phyloP scores from a whole-genome alignment of 2,113 vertebrate genomes.

The Pterocles gutturalis region DNA sequence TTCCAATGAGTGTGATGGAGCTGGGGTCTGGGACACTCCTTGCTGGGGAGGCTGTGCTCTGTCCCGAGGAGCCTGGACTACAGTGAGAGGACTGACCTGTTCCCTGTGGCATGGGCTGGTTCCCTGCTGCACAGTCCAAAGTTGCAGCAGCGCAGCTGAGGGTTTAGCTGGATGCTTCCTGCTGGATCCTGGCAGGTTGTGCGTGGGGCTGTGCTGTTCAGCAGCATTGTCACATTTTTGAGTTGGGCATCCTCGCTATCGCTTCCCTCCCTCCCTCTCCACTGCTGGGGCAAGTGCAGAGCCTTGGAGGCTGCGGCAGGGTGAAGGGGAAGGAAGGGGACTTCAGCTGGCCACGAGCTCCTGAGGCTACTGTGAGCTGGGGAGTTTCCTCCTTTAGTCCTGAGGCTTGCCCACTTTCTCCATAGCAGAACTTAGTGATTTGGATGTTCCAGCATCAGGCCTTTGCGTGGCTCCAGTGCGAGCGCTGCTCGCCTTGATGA shows the following conservation, averaged over 20 bases:
- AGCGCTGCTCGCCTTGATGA: constrained; percentile 36
- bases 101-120: not conserved
- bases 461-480: not conserved
- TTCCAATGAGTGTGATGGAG: not conserved
- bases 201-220: not conserved
- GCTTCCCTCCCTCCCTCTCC: not conserved
- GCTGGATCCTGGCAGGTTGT: not conserved
- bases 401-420: not conserved
- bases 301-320: not conserved
- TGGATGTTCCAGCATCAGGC: constrained; percentile 19
- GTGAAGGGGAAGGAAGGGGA: not conserved
- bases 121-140: fast-evolving
- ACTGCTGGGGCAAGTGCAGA: not conserved
- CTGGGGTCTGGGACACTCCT: not conserved
- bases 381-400: not conserved
- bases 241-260: not conserved
- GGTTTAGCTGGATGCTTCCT: not conserved
- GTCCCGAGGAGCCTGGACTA: not conserved
- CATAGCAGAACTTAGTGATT: not conserved
- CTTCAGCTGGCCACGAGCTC: not conserved
- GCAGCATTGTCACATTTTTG: fast-evolving
- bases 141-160: not conserved
- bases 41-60: not conserved
- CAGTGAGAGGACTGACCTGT: fast-evolving
- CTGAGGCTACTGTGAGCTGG: not conserved